Percentiles rank a stretch among this genome's conserved stretches.
phyloP scores from a whole-genome alignment of 35 echinoderm and acorn worm genomes.

The Antedon bifida region DNA sequence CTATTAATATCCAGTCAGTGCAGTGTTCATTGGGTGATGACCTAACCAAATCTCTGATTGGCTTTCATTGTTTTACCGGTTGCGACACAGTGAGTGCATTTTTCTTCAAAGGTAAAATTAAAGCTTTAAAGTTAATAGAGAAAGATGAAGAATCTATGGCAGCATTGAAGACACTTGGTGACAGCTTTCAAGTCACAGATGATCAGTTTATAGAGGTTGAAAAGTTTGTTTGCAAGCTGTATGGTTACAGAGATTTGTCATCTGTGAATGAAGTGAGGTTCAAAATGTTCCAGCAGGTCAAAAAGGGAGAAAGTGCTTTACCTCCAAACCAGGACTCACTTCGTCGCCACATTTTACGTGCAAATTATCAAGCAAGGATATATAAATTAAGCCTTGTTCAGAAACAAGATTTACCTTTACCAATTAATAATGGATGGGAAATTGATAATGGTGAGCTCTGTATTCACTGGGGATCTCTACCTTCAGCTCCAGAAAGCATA shows the following conservation, averaged over 20 bases:
- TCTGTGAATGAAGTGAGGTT: constrained; percentile 17
- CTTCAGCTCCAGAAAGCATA: too few relatives aligned
- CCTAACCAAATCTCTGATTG: not conserved
- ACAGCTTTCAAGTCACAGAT: not conserved
- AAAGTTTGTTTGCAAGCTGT: not conserved
- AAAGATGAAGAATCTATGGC: not conserved
- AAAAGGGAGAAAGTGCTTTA: constrained; percentile 24
- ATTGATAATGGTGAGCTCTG: too few relatives aligned
- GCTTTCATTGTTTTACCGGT: not conserved
- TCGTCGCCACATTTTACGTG: constrained; percentile 17
- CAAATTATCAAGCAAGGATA: constrained; percentile 21
- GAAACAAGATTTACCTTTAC: too few relatives aligned
- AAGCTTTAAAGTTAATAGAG: too few relatives aligned
- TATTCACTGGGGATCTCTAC: constrained; percentile 10
- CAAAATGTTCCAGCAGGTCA: constrained; percentile 15
- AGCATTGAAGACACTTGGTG: not conserved
- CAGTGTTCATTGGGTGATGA: not conserved
- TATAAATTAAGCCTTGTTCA: too few relatives aligned
- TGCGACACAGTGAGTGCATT: not conserved
- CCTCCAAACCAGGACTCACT: constrained; percentile 39
- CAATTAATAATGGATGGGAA: too few relatives aligned
- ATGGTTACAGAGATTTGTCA: constrained; percentile 1
- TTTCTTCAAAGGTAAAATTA: not conserved
- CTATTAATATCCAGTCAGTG: not conserved
- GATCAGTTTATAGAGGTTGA: not conserved